Evolutionary conservation across 2,888 invertebrate species (phyloP).

Genomic region (Glyphotaelius pellucidus): DNA sequence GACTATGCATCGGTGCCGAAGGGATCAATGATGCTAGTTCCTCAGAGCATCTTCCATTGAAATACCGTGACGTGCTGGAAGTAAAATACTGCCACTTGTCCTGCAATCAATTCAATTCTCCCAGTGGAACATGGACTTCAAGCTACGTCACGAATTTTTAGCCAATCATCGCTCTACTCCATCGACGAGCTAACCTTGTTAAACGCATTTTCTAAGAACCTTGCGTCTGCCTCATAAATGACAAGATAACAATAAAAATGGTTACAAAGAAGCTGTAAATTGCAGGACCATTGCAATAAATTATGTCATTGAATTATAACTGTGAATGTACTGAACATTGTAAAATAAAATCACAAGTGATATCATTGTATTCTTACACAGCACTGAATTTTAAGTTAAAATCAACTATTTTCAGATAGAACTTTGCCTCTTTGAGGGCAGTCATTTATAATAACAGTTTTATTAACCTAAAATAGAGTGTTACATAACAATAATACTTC

Average conservation of each 20-base stretch:
- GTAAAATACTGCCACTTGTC: too few relatives aligned
- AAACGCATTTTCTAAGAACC: too few relatives aligned
- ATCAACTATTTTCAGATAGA: not conserved
- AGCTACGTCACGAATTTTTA: too few relatives aligned
- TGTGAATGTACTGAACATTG: not conserved
- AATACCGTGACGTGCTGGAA: too few relatives aligned
- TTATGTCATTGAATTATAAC: not conserved
- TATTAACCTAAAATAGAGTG: not conserved
- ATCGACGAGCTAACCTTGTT: too few relatives aligned
- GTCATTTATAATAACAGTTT: not conserved
- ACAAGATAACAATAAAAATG: not conserved
- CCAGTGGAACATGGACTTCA: too few relatives aligned
- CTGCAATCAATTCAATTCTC: too few relatives aligned
- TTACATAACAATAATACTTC: not conserved
- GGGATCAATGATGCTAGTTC: too few relatives aligned
- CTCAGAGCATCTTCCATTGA: too few relatives aligned
- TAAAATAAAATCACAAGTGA: not conserved
- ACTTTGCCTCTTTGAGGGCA: not conserved
- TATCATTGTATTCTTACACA: not conserved
- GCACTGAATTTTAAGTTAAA: not conserved
- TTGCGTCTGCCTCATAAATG: not conserved
- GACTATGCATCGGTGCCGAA: too few relatives aligned
- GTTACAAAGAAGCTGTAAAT: not conserved
- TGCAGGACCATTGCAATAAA: not conserved
- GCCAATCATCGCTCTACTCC: too few relatives aligned